Evolutionary conservation across 2,797 vertebrate species (phyloP), one percentile per base, ranked within the genome.

Genomic region (Pseudochaenichthys georgianus): DNA sequence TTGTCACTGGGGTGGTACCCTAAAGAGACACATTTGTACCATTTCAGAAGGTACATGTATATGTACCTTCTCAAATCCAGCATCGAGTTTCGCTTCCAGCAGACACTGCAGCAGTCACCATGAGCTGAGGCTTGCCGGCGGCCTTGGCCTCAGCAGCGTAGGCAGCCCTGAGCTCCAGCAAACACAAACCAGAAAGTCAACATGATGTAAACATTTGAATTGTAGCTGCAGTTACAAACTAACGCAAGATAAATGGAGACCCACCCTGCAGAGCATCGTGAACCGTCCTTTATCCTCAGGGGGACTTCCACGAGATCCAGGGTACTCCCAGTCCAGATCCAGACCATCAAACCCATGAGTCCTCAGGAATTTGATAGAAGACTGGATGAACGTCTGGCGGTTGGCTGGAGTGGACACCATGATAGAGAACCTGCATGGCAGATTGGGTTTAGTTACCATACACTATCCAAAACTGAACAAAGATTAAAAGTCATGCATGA

Each of bases 291-390:
- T 95, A 84, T 96, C 96, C 53, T 72, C 62, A 9, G 51, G 74
- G 3, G 94, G 95, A 51, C 95, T 96, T 72, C 95, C 96, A 82
- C 94, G 90, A 19, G 94, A 60, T 34, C 95, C 95, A 19, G 96
- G 96, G 63, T 96, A 95, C 80, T 96, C 91, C 95, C 96, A 97
- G 85, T 96, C 96, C 81, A 97, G 91, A 85, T 97, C 96, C 58
- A 97, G 92, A 52, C 96, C 96, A 61, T 97, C 95, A 77, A 97
- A 97, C 19, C 88, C 85, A 63, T 96, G 88, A 43, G 80, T 91
- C 77, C 96, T 94, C 83, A 97, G 89, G 88, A 97, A 93, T 46
- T 19, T 83, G 46, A 95, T 93, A 0, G 92, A 86, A 0, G 96
- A 97, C 60, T 85, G 87, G 74, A 96, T 96, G 67, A 97, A 97